A percentile compares a stretch with the other conserved stretches of the same genome.
These are phyloP conservation scores for Petrolisthes cinctipes DNA, from an alignment of 2,888 invertebrate species.

Conservation along the genomic window DNA sequence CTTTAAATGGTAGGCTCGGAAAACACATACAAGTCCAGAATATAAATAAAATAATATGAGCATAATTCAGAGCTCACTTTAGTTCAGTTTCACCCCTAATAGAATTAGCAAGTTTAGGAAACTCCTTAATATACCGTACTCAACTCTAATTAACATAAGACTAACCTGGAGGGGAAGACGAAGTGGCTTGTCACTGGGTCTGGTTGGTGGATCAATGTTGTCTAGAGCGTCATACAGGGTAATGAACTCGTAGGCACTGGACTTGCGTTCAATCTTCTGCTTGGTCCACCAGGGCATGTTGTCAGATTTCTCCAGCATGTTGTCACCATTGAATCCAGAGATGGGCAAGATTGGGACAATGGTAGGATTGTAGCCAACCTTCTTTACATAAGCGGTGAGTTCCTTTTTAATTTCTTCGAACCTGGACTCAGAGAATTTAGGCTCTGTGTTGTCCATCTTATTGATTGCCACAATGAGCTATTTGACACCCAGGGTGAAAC, in stretches of 20 bases:
- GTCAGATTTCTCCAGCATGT: conserved; percentile 95
- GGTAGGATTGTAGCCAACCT: conserved; percentile 98
- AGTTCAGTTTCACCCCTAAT: no score
- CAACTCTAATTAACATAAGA: background rate
- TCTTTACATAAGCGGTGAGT: conserved; percentile 98
- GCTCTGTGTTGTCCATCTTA: conserved; percentile 99
- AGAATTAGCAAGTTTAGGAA: no score
- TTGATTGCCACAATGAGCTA: conserved; percentile 99
- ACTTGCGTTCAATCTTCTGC: conserved; percentile 95
- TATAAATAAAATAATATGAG: no score
- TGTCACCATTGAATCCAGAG: conserved; percentile 99
- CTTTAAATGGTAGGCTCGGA: no score
- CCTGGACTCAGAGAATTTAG: conserved; percentile 94
- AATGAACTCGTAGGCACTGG: conserved; percentile 93
- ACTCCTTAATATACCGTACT: no score
- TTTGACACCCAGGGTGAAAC: conserved; percentile 98
- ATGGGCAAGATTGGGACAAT: conserved; percentile 98
- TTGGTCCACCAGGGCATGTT: conserved; percentile 98
- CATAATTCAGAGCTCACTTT: no score
- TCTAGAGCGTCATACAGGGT: conserved; percentile 97
- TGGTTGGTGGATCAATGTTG: conserved; percentile 92
- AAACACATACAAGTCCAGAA: no score
- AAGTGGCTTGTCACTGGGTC: conserved; percentile 97
- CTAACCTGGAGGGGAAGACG: conserved; percentile 93
- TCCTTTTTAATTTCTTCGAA: conserved; percentile 99